Percentiles rank a stretch among this genome's conserved stretches.
Evolutionary conservation across 37 sponge, comb jelly and placozoan genomes (phyloP).

Genomic region (Lycopodina hypogea): DNA sequence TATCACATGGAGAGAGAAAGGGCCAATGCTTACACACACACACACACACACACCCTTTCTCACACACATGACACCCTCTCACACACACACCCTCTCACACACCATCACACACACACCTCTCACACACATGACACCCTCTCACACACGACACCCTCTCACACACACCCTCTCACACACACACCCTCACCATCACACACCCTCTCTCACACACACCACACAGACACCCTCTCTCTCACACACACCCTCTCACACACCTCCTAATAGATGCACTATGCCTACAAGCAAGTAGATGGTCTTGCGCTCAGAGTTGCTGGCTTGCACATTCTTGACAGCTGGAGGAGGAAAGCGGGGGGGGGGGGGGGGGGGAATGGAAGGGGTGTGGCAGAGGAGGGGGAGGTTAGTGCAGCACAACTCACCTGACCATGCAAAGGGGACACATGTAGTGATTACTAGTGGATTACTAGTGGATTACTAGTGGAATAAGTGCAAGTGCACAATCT

Average conservation of each 20-base stretch:
- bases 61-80: neutral
- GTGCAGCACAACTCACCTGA: too few relatives aligned
- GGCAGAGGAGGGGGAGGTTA: too few relatives aligned
- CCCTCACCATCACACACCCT: neutral
- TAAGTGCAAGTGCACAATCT: too few relatives aligned
- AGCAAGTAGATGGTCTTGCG: conserved; percentile 30
- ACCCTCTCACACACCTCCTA: conserved; percentile 41
- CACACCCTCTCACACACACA: neutral
- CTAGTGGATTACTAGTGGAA: too few relatives aligned
- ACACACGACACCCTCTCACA: neutral
- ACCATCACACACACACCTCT: conserved; percentile 22
- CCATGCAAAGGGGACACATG: too few relatives aligned
- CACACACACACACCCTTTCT: neutral
- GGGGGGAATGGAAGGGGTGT: too few relatives aligned
- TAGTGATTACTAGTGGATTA: too few relatives aligned
- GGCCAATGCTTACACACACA: neutral
- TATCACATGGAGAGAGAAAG: neutral
- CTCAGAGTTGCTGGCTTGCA: too few relatives aligned
- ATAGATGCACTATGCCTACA: conserved; percentile 68
- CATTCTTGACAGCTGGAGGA: neutral
- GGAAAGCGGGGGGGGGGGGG: too few relatives aligned
- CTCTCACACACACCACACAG: conserved; percentile 8
- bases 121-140: neutral
- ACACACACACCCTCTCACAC: conserved; percentile 6
- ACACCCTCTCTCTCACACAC: too few relatives aligned